Evolutionary conservation across 2,888 invertebrate genomes (phyloP), one percentile per base, ranked within the genome.

Genomic region (Scaptomyza reducta): DNA sequence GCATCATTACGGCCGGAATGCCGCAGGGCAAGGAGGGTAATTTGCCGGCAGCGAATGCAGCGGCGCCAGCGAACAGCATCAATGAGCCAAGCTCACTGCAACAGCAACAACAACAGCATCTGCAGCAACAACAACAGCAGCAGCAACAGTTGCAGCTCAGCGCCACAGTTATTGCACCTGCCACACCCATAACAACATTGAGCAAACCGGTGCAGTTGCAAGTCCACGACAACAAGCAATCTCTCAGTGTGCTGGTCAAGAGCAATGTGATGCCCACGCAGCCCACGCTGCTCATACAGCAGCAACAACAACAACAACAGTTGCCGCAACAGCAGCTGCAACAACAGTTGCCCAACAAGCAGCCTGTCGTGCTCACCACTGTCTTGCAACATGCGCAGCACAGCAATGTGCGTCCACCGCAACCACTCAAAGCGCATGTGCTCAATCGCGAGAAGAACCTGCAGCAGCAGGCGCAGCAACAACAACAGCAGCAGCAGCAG

Each of bases 1-100:
- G 96, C 2, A 92, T 95, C 77, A 91, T 96, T 33, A 95, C 94
- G 60, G 94, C 95, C 0, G 94, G 95, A 22, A 93, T 92, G 94
- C 81, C 88, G 0, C 95, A 95, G 78, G 94, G 94, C 49, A 95
- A 95, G 85, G 95, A 95, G 86, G 88, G 90, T 4, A 90, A 88
- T 54, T 60, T 90, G 35, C 90, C 90, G 6, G 87, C 89, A 18
- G 87, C 90, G 1, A 89, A 88, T 38, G 89, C 87, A 5, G 87
- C 80, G n/a, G 89, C 78, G 6, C 54, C 84, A 35, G 70, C 87
- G 18, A 73, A 74, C 64, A 67, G 80, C 62, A 58, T 69, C 67
- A 77, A 69, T 41, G 72, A 63, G 13, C 4, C 57, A 38, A 16
- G 41, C 38, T 49, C 69, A 22, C 25, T 62, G 10, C 70, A 61